These are phyloP conservation scores for Epistrophella euchroma DNA, from an alignment of 2,888 invertebrate species.

Conservation along the genomic window DNA sequence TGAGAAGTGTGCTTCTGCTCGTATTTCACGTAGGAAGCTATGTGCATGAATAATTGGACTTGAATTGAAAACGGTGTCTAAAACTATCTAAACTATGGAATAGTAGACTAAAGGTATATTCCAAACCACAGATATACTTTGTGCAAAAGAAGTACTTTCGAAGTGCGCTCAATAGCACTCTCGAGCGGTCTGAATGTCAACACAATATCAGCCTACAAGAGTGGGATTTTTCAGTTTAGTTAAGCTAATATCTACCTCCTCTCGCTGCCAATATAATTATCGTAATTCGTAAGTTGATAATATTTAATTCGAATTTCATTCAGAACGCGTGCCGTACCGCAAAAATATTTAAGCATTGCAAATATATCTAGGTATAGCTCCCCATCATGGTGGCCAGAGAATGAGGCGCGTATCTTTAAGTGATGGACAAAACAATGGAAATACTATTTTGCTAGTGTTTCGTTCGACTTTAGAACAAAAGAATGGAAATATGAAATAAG, in stretches of 20 bases:
- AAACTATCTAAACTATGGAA: slow-evolving; percentile 38
- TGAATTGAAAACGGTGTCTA: slow-evolving; percentile 67
- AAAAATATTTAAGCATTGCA: slow-evolving; percentile 32
- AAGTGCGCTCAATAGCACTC: slow-evolving; percentile 69
- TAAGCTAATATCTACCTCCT: slow-evolving; percentile 2
- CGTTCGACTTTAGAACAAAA: slow-evolving; percentile 62
- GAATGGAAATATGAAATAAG: slow-evolving; percentile 64
- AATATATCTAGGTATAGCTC: neutral
- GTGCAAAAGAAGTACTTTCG: slow-evolving; percentile 59
- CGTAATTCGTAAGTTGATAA: slow-evolving; percentile 1
- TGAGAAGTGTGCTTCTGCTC: slow-evolving; percentile 77
- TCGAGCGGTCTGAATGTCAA: slow-evolving; percentile 54
- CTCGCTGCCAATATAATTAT: slow-evolving; percentile 33
- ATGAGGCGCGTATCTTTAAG: slow-evolving; percentile 21
- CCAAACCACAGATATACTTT: neutral
- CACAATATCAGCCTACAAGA: slow-evolving; percentile 19
- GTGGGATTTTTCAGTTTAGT: slow-evolving; percentile 36
- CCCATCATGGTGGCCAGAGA: slow-evolving; percentile 22
- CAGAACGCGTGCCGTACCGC: slow-evolving; percentile 69
- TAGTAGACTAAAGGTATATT: neutral
- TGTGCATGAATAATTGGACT: slow-evolving; percentile 74
- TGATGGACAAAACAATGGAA: slow-evolving; percentile 69
- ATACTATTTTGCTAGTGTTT: slow-evolving; percentile 56
- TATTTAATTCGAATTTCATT: slow-evolving; percentile 70
- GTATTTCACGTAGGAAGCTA: slow-evolving; percentile 75